phyloP scores from a whole-genome alignment of 2,113 vertebrate species.

The Ardeotis arabs region DNA sequence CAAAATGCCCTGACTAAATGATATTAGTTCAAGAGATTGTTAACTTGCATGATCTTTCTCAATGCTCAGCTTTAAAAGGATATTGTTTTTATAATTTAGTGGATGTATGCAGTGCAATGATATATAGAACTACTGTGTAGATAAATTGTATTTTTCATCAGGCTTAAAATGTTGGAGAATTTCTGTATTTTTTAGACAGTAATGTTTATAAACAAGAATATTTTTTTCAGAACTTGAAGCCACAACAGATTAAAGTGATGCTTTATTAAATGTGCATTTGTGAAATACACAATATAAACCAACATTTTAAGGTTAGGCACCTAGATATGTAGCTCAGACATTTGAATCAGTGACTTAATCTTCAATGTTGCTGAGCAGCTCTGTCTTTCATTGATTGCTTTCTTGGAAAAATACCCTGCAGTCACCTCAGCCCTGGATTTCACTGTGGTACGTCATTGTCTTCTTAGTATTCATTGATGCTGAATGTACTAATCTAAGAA shows the following conservation, averaged over 20 bases:
- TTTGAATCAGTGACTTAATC: neutral
- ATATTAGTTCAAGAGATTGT: neutral
- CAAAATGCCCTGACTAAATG: neutral
- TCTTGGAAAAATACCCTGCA: neutral
- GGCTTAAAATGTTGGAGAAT: neutral
- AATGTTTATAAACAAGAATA: fast-evolving
- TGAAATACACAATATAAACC: neutral
- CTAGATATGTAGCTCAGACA: neutral
- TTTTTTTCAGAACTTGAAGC: neutral
- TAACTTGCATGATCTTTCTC: neutral
- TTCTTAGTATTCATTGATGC: neutral
- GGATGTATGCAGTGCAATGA: neutral
- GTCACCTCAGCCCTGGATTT: neutral
- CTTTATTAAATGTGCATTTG: neutral
- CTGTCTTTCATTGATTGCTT: neutral
- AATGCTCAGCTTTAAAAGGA: neutral
- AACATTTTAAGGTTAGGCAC: neutral
- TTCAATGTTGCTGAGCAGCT: neutral
- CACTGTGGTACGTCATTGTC: neutral
- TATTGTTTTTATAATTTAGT: neutral
- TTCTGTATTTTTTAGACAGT: neutral
- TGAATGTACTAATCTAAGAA: neutral
- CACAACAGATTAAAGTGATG: neutral
- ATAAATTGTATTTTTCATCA: neutral
- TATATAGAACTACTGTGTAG: neutral